These are phyloP conservation scores for Xestia c-nigrum DNA, from an alignment of 2,888 invertebrate genomes.

Conservation along the genomic window DNA sequence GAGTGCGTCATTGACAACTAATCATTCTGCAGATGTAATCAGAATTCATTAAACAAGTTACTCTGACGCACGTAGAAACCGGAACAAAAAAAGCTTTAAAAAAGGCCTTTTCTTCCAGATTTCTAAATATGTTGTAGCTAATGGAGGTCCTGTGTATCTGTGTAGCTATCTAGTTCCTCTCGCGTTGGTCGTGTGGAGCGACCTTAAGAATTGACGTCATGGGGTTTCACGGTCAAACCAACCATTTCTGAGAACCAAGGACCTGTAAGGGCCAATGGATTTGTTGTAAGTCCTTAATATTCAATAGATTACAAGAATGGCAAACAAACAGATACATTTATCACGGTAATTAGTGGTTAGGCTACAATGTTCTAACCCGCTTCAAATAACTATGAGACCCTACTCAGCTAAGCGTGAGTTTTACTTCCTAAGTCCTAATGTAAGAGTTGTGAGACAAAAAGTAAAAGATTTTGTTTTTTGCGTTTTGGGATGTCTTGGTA, in stretches of 20 bases:
- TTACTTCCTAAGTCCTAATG: not conserved
- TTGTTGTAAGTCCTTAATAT: conserved; percentile 16
- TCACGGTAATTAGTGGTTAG: conserved; percentile 19
- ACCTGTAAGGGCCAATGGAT: conserved; percentile 28
- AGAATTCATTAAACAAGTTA: not conserved
- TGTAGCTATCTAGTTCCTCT: conserved; percentile 13
- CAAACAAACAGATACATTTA: conserved; percentile 5
- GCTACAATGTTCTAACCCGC: conserved; percentile 5
- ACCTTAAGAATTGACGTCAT: conserved; percentile 73
- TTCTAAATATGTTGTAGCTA: conserved; percentile 23
- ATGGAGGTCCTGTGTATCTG: conserved; percentile 17
- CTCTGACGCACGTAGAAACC: conserved; percentile 6
- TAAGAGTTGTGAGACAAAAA: not conserved
- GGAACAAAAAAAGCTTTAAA: conserved; percentile 2
- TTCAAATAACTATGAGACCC: conserved; percentile 32
- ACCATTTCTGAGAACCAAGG: conserved; percentile 54
- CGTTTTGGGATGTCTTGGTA: too few relatives aligned
- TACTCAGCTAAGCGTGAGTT: conserved; percentile 6
- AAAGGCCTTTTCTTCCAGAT: conserved; percentile 12
- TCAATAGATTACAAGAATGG: conserved; percentile 33
- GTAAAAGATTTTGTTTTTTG: not conserved
- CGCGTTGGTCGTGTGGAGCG: conserved; percentile 25
- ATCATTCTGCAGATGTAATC: conserved; percentile 11
- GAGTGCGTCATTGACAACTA: conserved; percentile 11
- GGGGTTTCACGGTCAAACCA: conserved; percentile 61